phyloP scores from a whole-genome alignment of 2,113 vertebrate species.

The Tragelaphus strepsiceros region DNA sequence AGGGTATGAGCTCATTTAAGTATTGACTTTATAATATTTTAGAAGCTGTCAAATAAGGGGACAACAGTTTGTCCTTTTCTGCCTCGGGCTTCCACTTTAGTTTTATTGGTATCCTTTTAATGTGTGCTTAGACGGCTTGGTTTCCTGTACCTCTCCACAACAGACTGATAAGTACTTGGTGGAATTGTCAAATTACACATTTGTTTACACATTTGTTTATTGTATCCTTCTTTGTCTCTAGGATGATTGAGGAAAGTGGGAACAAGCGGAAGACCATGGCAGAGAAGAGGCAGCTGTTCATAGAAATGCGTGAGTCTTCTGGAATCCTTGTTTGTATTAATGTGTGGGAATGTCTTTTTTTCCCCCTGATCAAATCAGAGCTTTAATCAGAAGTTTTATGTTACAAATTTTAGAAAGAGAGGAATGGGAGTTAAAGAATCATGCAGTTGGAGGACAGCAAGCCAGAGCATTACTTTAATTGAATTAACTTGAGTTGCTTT shows the following conservation, averaged over 20 bases:
- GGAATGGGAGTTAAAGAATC: neutral
- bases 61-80: neutral
- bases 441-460: neutral
- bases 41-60: neutral
- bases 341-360: neutral
- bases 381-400: neutral
- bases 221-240: slow-evolving; percentile 75
- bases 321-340: neutral
- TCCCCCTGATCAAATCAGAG: neutral
- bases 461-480: neutral
- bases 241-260: slow-evolving; percentile 99
- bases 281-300: slow-evolving; percentile 99
- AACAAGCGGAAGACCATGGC: slow-evolving; percentile 94
- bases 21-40: neutral
- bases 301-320: slow-evolving; percentile 97
- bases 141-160: neutral
- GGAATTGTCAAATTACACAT: neutral
- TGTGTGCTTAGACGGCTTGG: neutral
- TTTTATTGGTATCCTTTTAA: neutral
- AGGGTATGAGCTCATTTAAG: neutral
- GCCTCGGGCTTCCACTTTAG: neutral
- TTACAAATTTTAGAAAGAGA: neutral
- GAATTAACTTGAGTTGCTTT: neutral
- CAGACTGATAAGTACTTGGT: neutral
- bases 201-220: neutral